Percentiles rank a stretch among this genome's conserved stretches.
phyloP scores from a whole-genome alignment of 2,888 invertebrate genomes.

The Euplagia quadripunctaria region DNA sequence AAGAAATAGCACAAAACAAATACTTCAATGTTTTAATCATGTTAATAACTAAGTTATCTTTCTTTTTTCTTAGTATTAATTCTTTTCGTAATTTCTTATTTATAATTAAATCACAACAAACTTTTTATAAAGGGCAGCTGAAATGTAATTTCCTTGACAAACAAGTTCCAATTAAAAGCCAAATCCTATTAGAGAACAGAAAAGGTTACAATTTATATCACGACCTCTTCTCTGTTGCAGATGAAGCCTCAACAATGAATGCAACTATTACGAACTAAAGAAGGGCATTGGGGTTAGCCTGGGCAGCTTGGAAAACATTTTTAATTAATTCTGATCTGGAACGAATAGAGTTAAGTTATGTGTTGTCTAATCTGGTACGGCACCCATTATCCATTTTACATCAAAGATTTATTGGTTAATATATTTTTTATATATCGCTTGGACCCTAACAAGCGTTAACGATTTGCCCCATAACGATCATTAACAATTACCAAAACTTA shows the following conservation, averaged over 20 bases:
- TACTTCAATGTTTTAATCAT: too few species aligned
- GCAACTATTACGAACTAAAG: slow-evolving; percentile 55
- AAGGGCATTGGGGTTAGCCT: slow-evolving; percentile 32
- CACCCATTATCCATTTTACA: too few species aligned
- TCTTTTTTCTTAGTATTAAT: background rate
- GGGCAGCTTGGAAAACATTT: slow-evolving; percentile 16
- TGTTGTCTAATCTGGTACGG: background rate
- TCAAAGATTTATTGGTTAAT: background rate
- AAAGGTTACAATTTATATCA: slow-evolving; percentile 59
- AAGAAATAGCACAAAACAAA: too few species aligned
- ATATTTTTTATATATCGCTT: too few species aligned
- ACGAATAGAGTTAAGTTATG: background rate
- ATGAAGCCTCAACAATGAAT: slow-evolving; percentile 69
- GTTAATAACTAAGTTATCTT: background rate
- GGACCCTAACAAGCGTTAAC: too few species aligned
- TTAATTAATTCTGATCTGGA: background rate
- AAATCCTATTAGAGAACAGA: slow-evolving; percentile 55
- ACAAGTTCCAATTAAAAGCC: slow-evolving; percentile 44
- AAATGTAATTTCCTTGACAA: slow-evolving; percentile 14
- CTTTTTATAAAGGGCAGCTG: background rate
- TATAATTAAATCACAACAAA: background rate
- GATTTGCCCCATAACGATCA: too few species aligned
- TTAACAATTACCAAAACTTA: background rate
- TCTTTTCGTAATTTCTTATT: background rate
- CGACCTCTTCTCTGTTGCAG: slow-evolving; percentile 55